Evolutionary conservation across 2,113 vertebrate genomes (phyloP), one percentile per base, ranked within the genome.

Genomic region (sheep (Ovis aries)): DNA sequence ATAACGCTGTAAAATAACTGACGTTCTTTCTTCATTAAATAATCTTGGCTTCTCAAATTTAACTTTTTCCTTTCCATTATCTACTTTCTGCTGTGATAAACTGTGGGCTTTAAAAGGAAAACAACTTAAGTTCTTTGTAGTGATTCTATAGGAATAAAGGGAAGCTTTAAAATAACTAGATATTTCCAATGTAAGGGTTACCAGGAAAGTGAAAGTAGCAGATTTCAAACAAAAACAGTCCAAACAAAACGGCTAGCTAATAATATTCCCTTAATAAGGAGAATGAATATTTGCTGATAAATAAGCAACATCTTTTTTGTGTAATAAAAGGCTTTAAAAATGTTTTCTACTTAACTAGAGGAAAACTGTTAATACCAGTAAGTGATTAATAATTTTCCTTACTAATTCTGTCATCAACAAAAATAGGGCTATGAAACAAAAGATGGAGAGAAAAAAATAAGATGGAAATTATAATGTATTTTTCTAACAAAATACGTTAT

Each of bases 341-440:
- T 62, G 48, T 90, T 64, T 78, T 67, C 31, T 25, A 14, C 25
- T 50, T 83, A 83, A 91, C 48, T 48, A 87, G 31, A 92, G 27
- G 48, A 83, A 96, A 95, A 80, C 14, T 91, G 27, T 2, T 94
- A 91, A 40, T 67, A 81, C 67, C 62, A 40, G 33, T 52, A 95
- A 90, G 29, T 16, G 96, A 91, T 77, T 82, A 80, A 45, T 43
- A 89, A 53, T 91, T 85, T 67, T 92, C 90, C 91, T 91, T 91
- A 92, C 43, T 94, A 97, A 89, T 81, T 97, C 55, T 96, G 1
- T 64, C 40, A 92, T 71, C 86, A 94, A 91, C 7, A 95, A 97
- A 92, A 71, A 23, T 90, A 19, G n/a, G n/a, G n/a, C 9, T 71
- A 71, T 23, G 64, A 71, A 36, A 71, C 7, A 60, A 93, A 84